Base-by-base conservation (phyloP, 1,140 invertebrate species). In the Drosophila seguyi region DNA sequence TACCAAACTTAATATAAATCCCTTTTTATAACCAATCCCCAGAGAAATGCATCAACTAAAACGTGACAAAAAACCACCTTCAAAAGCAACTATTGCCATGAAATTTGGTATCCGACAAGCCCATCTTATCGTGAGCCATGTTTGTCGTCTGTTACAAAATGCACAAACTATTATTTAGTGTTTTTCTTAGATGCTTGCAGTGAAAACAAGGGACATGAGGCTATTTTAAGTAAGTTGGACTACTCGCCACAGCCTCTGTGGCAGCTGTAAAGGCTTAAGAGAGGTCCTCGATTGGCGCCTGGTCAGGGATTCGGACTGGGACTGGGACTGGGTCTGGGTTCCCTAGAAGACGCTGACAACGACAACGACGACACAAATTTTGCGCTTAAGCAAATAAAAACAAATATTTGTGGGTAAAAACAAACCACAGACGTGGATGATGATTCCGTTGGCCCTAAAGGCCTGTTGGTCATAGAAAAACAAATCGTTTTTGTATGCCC, bases 341-440 rank as follows among this genome's bases (percentile, higher is more conserved):
- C 58, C 65, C 69, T 42, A 18, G 71, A 87, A 81, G 57, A 60
- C 44, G 20, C 31, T 34, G 31, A 63, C 50, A n/a, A n/a, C n/a
- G n/a, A n/a, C n/a, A 62, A 63, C 55, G 61, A 65, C 60, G 71
- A 62, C 72, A 77, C 57, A 83, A 72, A 83, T 75, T 81, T 78
- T 52, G 52, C 45, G 79, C 72, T 84, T 84, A 77, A 57, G 61
- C 73, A 87, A 88, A 88, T 88, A 80, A 58, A 71, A 84, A 88
- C 57, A 88, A 78, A 84, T 84, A 84, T 84, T 84, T 84, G 74
- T 90, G 79, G 77, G 42, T 71, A 71, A 88, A 88, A 88, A 84
- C 84, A 87, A 88, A 84, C 67, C 59, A 38, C 56, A 56, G 65
- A 48, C 55, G 53, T 48, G 16, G n/a, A 42, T 56, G n/a, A 42